phyloP scores from a whole-genome alignment of 1,140 invertebrate species.

The Zaprionus lachaisei region DNA sequence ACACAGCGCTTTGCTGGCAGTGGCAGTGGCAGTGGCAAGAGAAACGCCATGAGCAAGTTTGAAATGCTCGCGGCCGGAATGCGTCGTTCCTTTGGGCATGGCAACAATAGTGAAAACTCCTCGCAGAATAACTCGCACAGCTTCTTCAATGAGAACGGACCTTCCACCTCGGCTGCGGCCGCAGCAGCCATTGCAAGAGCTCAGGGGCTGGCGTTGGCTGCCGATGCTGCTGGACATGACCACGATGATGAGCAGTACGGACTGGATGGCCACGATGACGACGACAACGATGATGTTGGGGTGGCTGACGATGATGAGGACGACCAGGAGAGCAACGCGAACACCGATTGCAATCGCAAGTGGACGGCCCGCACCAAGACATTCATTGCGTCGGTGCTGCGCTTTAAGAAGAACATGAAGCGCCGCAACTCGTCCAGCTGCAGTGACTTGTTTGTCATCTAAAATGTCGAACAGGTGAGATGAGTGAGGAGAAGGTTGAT shows the following conservation, averaged over 20 bases:
- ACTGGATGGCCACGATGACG: constrained; percentile 12
- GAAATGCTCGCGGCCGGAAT: constrained; percentile 56
- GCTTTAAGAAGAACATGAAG: constrained; percentile 78
- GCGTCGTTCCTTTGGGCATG: constrained; percentile 5
- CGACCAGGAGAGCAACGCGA: constrained; percentile 1
- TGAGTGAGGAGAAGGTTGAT: neutral
- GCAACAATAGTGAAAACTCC: neutral
- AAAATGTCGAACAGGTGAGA: constrained; percentile 17
- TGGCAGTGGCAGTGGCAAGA: constrained; percentile 6
- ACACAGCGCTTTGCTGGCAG: constrained; percentile 19
- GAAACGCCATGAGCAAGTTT: constrained; percentile 61
- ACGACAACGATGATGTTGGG: constrained; percentile 32
- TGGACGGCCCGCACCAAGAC: constrained; percentile 74
- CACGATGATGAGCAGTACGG: neutral
- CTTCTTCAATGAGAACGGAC: constrained; percentile 31
- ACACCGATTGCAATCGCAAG: constrained; percentile 69
- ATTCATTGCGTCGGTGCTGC: constrained; percentile 74
- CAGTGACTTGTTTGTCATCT: constrained; percentile 82
- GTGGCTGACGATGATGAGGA: constrained; percentile 16
- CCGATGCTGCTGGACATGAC: neutral
- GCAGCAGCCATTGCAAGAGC: constrained; percentile 19
- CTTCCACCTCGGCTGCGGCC: constrained; percentile 52
- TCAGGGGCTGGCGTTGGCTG: neutral
- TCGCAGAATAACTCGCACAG: constrained; percentile 16
- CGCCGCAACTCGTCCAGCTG: constrained; percentile 78